A percentile compares a stretch with the other conserved stretches of the same genome.
phyloP scores from a whole-genome alignment of 2,113 vertebrate genomes.

The Nipponia nippon region DNA sequence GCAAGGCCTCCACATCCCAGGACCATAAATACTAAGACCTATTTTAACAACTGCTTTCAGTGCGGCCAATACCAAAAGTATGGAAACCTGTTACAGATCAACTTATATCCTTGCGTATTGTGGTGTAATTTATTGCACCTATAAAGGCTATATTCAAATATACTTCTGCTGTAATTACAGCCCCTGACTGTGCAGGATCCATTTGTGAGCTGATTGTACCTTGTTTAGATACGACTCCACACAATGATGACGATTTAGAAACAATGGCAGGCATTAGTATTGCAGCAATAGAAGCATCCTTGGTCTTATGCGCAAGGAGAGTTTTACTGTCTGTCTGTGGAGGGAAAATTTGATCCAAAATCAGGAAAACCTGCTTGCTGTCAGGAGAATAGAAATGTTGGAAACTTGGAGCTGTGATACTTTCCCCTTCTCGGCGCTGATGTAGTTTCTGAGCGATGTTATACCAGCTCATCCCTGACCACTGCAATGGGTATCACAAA shows the following conservation, averaged over 20 bases:
- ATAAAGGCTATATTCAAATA: slow-evolving; percentile 29
- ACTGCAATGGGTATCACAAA: neutral
- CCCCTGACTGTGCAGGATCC: neutral
- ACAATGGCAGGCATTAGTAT: neutral
- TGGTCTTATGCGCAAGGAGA: neutral
- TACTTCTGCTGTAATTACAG: neutral
- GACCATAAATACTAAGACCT: slow-evolving; percentile 56
- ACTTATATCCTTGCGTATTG: neutral
- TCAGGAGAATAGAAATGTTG: neutral
- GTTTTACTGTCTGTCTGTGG: neutral
- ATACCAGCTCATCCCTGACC: neutral
- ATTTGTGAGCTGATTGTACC: slow-evolving; percentile 9
- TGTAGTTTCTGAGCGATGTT: neutral
- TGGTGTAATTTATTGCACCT: neutral
- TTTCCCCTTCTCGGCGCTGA: neutral
- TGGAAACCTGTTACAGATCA: slow-evolving; percentile 18
- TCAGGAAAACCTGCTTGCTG: neutral
- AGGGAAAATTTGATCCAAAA: neutral
- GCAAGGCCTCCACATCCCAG: slow-evolving; percentile 47
- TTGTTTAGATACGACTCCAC: neutral
- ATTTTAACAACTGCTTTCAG: slow-evolving; percentile 39
- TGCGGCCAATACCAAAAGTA: neutral
- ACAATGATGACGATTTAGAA: neutral
- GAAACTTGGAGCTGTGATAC: neutral
- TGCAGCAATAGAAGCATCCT: neutral